phyloP scores from a whole-genome alignment of 2,888 invertebrate genomes.

The Dolichopus griseipennis region DNA sequence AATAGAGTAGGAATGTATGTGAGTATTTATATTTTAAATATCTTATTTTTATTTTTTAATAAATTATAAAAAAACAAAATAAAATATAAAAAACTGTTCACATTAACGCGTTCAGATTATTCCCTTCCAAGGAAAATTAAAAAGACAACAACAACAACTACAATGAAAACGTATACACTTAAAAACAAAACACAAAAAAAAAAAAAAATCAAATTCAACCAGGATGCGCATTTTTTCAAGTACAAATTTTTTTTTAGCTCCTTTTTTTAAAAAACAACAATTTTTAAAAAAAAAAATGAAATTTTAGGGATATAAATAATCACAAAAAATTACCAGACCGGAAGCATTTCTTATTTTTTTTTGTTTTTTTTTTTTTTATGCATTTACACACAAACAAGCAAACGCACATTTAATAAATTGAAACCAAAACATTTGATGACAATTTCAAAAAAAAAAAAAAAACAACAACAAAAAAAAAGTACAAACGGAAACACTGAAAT shows the following conservation, averaged over 20 bases:
- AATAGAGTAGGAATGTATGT: no score
- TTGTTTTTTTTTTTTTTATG: not conserved
- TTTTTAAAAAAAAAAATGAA: not conserved
- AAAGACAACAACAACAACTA: no score
- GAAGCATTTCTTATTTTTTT: not conserved
- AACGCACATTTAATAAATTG: not conserved
- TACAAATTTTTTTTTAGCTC: not conserved
- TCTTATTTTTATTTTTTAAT: no score
- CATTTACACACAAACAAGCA: not conserved
- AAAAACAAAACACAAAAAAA: not conserved
- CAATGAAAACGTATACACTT: no score
- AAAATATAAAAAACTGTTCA: no score
- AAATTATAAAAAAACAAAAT: not conserved
- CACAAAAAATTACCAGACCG: not conserved
- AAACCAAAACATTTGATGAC: not conserved
- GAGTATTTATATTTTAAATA: no score
- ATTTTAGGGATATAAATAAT: slow-evolving; percentile 3
- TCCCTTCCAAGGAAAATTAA: not conserved
- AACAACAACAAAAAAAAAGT: no score
- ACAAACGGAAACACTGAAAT: no score
- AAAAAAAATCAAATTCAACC: not conserved
- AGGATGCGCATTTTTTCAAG: slow-evolving; percentile 6
- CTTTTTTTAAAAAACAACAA: not conserved
- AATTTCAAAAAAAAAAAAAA: not conserved
- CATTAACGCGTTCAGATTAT: not conserved